Evolutionary conservation across 2,888 invertebrate species (phyloP), one percentile per base, ranked within the genome.

Genomic region (Cephus pulcher): DNA sequence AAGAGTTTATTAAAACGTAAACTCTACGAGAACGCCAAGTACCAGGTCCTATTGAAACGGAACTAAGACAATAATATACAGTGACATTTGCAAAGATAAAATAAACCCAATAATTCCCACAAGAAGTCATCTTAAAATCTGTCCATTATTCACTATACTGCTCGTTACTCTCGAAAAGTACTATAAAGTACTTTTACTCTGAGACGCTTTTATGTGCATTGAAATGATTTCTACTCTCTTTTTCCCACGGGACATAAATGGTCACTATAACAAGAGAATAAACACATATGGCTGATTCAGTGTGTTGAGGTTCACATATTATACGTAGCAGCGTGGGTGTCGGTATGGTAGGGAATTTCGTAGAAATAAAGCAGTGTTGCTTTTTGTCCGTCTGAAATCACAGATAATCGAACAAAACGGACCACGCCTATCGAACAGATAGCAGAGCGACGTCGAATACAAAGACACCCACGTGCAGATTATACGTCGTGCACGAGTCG

Each of bases 381-480:
- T 71, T 30, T 71, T 32, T 71, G 32, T 71, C 12, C 71, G 71
- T 71, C 71, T 12, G 32, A 33, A 71, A 32, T 32, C 32, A 71
- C 71, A 71, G 32, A 71, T 71, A 71, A n/a, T 15, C 71, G 71
- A 71, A 71, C 71, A 71, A 71, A 71, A 32, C 56, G 1, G 32
- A 33, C 71, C 71, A 71, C 71, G 71, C 71, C 71, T 15, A 33
- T 33, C 32, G 71, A 71, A 71, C 32, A 32, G 33, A 71, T 71
- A 71, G 71, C 33, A 32, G 71, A 15, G 15, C 15, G 12, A n/a
- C 32, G 30, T 75, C 75, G 76, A 79, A 78, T 76, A 79, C 81
- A 81, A 79, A 74, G 79, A 82, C 80, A 73, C 84, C 80, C 78
- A 84, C 84, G 79, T 75, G 74, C 77, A 34, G 78, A 80, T 80